Conservation (phyloP, 2,113 vertebrate genomes). For the Choloepus hoffmanni region DNA sequence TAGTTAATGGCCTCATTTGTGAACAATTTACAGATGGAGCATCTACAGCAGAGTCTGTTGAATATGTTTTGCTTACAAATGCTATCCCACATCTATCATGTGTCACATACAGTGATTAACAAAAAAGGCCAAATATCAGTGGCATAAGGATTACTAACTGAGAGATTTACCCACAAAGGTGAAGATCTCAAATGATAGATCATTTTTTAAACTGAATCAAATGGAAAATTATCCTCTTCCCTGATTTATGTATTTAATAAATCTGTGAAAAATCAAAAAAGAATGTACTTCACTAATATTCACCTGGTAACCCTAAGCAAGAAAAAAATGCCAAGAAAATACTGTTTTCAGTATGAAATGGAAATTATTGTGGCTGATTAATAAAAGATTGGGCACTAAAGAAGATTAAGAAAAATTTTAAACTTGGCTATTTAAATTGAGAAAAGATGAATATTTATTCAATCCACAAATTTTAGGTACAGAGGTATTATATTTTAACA, state of each 20-base stretch:
- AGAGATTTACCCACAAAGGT: constrained; percentile 38
- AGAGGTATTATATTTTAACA: constrained; percentile 18
- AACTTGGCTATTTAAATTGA: constrained; percentile 14
- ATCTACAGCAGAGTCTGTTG: background rate
- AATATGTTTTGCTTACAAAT: constrained; percentile 26
- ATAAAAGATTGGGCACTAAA: background rate
- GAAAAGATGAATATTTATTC: background rate
- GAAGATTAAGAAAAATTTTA: background rate
- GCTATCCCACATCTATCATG: background rate
- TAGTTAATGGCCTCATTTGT: background rate
- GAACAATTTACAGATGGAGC: background rate
- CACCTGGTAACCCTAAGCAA: background rate
- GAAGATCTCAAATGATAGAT: background rate
- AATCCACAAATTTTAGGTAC: constrained; percentile 17
- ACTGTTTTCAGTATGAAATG: background rate
- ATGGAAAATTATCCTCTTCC: constrained; percentile 2
- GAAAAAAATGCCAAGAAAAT: constrained; percentile 35
- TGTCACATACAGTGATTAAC: background rate
- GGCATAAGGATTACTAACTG: background rate
- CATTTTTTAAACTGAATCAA: constrained; percentile 45
- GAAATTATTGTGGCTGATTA: background rate
- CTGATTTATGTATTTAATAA: constrained; percentile 41
- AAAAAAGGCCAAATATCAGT: background rate
- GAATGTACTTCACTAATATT: background rate
- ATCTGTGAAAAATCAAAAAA: constrained; percentile 7